Percentiles rank a stretch among this genome's conserved stretches.
Conservation (phyloP, 2,888 invertebrate species). For the Monochamus alternatus region DNA sequence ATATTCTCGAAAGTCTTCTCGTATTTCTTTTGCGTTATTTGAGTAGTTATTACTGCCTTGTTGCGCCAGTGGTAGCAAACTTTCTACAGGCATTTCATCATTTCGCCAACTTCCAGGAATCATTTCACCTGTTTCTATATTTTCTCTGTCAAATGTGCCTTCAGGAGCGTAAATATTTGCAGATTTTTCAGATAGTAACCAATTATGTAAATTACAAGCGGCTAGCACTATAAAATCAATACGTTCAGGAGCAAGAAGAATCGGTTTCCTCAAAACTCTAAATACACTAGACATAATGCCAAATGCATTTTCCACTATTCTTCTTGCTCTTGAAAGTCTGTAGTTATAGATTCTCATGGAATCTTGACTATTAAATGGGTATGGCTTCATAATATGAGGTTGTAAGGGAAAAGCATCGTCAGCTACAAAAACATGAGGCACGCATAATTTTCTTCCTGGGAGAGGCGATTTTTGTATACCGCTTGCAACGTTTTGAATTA, state of each 20-base stretch:
- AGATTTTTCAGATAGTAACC: constrained; percentile 23
- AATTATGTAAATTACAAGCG: constrained; percentile 7
- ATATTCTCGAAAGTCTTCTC: constrained; percentile 13
- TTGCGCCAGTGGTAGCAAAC: neutral
- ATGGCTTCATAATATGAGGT: constrained; percentile 45
- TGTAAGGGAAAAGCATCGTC: constrained; percentile 46
- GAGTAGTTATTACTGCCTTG: constrained; percentile 27
- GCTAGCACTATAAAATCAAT: constrained; percentile 42
- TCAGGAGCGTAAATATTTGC: too few species aligned
- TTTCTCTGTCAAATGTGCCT: too few species aligned
- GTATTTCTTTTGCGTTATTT: constrained; percentile 22
- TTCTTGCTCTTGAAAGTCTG: constrained; percentile 43
- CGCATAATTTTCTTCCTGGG: constrained; percentile 37
- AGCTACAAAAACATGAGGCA: constrained; percentile 39
- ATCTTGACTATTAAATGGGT: constrained; percentile 45
- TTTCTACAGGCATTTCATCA: too few species aligned
- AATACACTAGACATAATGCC: constrained; percentile 48
- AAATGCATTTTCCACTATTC: constrained; percentile 46
- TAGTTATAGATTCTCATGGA: constrained; percentile 45
- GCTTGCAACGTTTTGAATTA: constrained; percentile 32
- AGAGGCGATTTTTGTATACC: constrained; percentile 37
- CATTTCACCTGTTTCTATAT: neutral
- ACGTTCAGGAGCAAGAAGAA: constrained; percentile 46
- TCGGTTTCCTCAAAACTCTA: constrained; percentile 43
- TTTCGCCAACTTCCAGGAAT: constrained; percentile 1